phyloP scores from a whole-genome alignment of 2,888 invertebrate genomes.

The Timema podura region DNA sequence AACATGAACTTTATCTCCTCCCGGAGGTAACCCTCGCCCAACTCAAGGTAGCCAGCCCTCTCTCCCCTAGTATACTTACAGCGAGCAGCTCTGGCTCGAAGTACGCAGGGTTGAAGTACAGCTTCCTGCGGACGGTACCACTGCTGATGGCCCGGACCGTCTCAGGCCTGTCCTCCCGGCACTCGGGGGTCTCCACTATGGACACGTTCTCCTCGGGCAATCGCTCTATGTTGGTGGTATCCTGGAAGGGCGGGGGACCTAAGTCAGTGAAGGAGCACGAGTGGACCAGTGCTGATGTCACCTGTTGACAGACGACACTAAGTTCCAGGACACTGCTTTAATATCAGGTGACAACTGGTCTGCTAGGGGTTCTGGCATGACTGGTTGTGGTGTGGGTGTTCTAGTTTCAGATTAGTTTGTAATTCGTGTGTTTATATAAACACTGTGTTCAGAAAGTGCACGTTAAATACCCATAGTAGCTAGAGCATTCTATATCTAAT shows the following conservation, averaged over 20 bases:
- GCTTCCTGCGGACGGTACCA: constrained; percentile 69
- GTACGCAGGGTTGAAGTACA: constrained; percentile 88
- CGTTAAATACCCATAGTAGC: too few species aligned
- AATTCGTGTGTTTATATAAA: too few species aligned
- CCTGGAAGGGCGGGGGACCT: constrained; percentile 46
- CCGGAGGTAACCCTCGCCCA: not conserved
- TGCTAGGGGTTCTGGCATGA: not conserved
- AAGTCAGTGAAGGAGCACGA: constrained; percentile 43
- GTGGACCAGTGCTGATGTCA: constrained; percentile 71
- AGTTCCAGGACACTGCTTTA: not conserved
- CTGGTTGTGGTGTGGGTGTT: not conserved
- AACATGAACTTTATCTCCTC: too few species aligned
- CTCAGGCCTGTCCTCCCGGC: constrained; percentile 60
- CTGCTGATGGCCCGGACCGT: constrained; percentile 49
- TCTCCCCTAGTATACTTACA: constrained; percentile 50
- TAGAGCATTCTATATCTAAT: too few species aligned
- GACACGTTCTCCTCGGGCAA: constrained; percentile 82
- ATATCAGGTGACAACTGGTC: not conserved
- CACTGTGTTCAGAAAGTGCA: too few species aligned
- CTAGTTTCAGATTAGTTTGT: not conserved
- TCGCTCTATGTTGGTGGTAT: constrained; percentile 61
- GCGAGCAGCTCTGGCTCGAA: constrained; percentile 81
- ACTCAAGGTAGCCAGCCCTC: not conserved
- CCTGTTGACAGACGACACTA: constrained; percentile 45
- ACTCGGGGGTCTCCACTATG: constrained; percentile 74